A percentile compares a stretch with the other conserved stretches of the same genome.
phyloP scores from a whole-genome alignment of 2,113 vertebrate genomes.

The Lasiurus borealis region DNA sequence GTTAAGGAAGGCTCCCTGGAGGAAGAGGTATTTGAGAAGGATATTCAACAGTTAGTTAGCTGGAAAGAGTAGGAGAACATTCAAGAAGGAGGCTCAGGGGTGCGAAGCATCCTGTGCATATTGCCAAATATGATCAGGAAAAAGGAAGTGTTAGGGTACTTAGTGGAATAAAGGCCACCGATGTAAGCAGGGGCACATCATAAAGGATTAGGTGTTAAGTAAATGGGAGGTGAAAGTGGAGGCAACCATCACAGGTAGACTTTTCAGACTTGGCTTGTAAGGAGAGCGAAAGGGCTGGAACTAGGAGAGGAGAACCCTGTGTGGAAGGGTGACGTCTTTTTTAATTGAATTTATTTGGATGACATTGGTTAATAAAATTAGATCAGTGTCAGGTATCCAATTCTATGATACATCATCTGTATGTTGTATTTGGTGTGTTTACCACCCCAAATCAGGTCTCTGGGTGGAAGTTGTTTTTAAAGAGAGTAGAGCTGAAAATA shows the following conservation, averaged over 20 bases:
- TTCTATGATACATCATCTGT: neutral
- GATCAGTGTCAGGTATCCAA: neutral
- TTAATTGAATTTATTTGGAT: neutral
- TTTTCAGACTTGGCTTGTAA: neutral
- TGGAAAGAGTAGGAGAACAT: neutral
- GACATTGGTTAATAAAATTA: neutral
- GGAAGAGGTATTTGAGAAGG: neutral
- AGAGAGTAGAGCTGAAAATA: conserved; percentile 16
- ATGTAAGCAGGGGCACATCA: neutral
- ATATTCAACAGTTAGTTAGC: neutral
- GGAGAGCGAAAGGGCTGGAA: neutral
- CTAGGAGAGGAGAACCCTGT: neutral
- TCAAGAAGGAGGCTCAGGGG: neutral
- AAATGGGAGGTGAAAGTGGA: neutral
- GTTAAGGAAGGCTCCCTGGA: neutral
- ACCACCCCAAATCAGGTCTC: neutral
- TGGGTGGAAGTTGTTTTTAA: neutral
- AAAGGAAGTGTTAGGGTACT: neutral
- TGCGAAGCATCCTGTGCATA: neutral
- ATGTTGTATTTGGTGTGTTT: neutral
- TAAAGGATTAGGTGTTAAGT: neutral
- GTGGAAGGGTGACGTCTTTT: neutral
- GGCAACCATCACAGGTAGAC: neutral
- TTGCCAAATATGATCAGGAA: neutral
- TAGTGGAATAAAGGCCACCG: neutral